Evolutionary conservation across 2,113 vertebrate genomes (phyloP), one percentile per base, ranked within the genome.

Genomic region (Elephas maximus): DNA sequence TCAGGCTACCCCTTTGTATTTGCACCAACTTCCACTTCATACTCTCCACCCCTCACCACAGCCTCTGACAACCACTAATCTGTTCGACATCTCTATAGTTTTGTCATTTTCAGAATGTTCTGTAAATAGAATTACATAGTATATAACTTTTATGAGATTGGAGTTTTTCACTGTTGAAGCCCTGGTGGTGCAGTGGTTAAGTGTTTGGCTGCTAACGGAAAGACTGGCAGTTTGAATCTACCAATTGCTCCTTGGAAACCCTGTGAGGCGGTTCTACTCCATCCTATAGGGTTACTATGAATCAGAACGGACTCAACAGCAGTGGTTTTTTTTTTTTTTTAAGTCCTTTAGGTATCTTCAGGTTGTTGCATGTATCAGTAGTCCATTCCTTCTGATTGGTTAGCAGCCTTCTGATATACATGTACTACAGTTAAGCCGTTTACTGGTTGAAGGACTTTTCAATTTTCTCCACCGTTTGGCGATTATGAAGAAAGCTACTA

Each of bases 91-190:
- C 53, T 57, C 53, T 57, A 57, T 57, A 17, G 53, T 57, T 57
- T 15, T 57, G 53, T 77, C 79, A 91, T 86, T 85, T 89, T 92
- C 60, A 91, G n/a, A 80, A 65, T 53, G 23, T 80, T 84, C 57
- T 62, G 7, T 69, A 37, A 15, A 76, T 60, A 30, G 65, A 84
- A 74, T 82, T 23, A 20, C 41, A 69, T 0, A n/a, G 41, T 37
- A 71, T 37, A 4, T 44, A 83, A 79, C 11, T 44, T 62, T 84
- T 69, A 37, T 76, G 60, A 78, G n/a, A 78, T 18, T n/a, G 30
- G 71, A 51, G 53, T 57, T 17, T 57, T 15, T 57, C 15, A 17
- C 11, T 57, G 8, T 57, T 57, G 53, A 17, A 12, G 53, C 53
- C 15, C 53, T 53, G 51, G 51, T 53, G 51, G 51, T 12, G 12